These are phyloP conservation scores for Ovis canadensis DNA, from an alignment of 2,113 vertebrate species.

Conservation along the genomic window DNA sequence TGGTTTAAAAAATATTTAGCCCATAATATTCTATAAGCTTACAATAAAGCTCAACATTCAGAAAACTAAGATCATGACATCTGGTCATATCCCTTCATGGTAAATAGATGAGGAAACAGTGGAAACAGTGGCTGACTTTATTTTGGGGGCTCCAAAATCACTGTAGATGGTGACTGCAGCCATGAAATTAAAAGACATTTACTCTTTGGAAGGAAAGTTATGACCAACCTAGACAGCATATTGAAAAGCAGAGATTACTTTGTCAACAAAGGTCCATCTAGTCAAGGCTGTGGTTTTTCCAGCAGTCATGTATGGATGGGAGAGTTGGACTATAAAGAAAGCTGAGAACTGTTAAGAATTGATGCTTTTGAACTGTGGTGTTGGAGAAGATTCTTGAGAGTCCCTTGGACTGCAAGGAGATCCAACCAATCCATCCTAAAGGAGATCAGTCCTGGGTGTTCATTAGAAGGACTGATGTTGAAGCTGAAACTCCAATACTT, in stretches of 20 bases:
- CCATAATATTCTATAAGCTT: not conserved
- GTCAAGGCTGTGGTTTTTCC: not conserved
- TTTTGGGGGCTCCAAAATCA: not conserved
- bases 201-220: not conserved
- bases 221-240: not conserved
- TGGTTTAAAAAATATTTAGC: not conserved
- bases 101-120: not conserved
- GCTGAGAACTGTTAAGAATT: fast-evolving
- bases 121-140: not conserved
- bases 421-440: not conserved
- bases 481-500: not conserved
- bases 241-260: not conserved
- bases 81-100: not conserved
- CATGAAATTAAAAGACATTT: not conserved
- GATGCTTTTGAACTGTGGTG: not conserved
- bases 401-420: not conserved
- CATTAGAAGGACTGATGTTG: not conserved
- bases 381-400: not conserved
- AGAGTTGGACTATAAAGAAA: not conserved
- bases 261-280: not conserved
- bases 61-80: not conserved
- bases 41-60: not conserved
- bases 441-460: not conserved
- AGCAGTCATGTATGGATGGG: not conserved
- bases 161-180: not conserved